Evolutionary conservation across 2,797 vertebrate genomes (phyloP), one percentile per base, ranked within the genome.

Genomic region (Argya squamiceps): DNA sequence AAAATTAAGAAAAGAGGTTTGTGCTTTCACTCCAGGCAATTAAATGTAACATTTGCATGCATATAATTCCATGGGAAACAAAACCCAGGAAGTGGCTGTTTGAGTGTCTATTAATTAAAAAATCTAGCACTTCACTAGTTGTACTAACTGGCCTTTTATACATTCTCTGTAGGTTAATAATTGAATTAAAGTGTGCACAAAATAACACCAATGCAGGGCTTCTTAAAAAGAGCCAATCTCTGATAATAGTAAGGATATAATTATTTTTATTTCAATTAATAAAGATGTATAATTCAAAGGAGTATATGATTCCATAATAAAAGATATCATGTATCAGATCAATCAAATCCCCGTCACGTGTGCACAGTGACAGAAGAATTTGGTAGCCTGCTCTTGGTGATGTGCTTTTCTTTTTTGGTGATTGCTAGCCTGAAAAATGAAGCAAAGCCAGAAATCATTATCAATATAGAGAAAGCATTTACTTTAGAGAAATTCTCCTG

Each of bases 1-100:
- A 91, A 88, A 95, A 90, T 86, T 75, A 90, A 92, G 68, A 74
- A 83, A 94, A 84, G 19, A 75, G 32, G 71, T 67, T 91, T 92
- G 29, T 2, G 9, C 53, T 88, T 94, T 94, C 80, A 76, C 52
- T 80, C 46, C 62, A 92, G 77, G 80, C 94, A 95, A 92, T 96
- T 92, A 93, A 92, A 81, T 92, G 30, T 82, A 96, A 92, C 71
- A 84, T 95, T 95, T 95, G 26, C 78, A 92, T 88, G 62, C 74
- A 76, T 77, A 84, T 76, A 85, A 84, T 94, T 97, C 87, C 62
- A 88, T 59, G 55, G 39, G 88, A 97, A 96, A 89, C 76, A 94
- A 79, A 94, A 92, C 46, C 58, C 65, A 89, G 52, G 90, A 97
- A 94, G 71, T 85, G 68, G 17, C 22, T 93, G 23, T 74, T 93